A percentile compares a stretch with the other conserved stretches of the same genome.
These are phyloP conservation scores for Isoperla grammatica DNA, from an alignment of 2,888 invertebrate genomes.

Conservation along the genomic window DNA sequence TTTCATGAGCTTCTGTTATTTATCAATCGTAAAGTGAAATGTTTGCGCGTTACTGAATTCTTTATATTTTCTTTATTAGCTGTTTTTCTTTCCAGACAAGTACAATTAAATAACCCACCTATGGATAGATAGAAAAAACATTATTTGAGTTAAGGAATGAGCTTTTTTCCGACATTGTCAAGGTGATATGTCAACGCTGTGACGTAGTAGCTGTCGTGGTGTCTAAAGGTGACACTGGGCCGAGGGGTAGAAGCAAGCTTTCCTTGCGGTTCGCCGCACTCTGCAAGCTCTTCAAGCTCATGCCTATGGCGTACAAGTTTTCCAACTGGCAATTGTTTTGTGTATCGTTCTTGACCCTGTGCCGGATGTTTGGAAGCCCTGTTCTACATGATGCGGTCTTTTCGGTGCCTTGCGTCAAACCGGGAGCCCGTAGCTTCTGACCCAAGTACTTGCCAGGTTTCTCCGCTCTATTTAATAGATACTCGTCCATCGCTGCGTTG, in stretches of 20 bases:
- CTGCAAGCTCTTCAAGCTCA: conserved; percentile 22
- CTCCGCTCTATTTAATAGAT: conserved; percentile 3
- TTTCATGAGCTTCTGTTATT: too few species aligned
- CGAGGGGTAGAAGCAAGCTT: conserved; percentile 20
- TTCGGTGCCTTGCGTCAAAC: conserved; percentile 4
- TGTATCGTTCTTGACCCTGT: conserved; percentile 9
- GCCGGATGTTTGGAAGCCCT: conserved; percentile 22
- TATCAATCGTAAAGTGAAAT: too few species aligned
- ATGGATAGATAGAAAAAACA: too few species aligned
- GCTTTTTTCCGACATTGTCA: too few species aligned
- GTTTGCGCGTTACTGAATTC: too few species aligned
- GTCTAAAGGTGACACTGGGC: conserved; percentile 6
- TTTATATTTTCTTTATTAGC: too few species aligned
- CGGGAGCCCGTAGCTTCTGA: neutral
- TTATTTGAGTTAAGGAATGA: too few species aligned
- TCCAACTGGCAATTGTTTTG: conserved; percentile 4
- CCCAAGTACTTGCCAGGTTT: conserved; percentile 1
- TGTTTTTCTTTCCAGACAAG: too few species aligned
- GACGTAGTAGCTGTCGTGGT: neutral
- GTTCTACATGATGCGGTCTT: neutral
- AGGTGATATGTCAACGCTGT: too few species aligned
- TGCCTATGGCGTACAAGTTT: conserved; percentile 24
- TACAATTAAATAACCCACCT: too few species aligned
- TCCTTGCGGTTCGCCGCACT: conserved; percentile 10
- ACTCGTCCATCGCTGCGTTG: conserved; percentile 2